These are phyloP conservation scores for Heterodera schachtii DNA, from an alignment of 1,140 invertebrate genomes.

Conservation along the genomic window DNA sequence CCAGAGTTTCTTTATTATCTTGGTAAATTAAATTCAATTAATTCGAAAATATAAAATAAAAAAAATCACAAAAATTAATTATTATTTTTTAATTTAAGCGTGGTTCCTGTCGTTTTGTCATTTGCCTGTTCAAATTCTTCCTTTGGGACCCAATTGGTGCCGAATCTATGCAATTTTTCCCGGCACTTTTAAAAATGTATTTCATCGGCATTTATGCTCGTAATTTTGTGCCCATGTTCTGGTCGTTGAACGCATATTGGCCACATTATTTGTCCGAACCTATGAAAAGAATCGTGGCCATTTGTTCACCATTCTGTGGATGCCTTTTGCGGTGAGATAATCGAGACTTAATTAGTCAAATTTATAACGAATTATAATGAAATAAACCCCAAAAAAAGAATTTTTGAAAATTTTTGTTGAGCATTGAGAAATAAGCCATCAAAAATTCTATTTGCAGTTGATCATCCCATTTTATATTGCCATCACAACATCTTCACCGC, in stretches of 20 bases:
- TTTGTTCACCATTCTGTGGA: neutral
- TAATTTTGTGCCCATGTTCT: slow-evolving; percentile 15
- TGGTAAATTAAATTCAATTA: neutral
- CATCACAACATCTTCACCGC: neutral
- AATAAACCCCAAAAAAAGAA: no score
- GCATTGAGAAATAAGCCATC: no score
- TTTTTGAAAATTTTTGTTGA: no score
- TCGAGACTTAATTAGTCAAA: neutral
- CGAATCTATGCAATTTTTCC: neutral
- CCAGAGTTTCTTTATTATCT: neutral
- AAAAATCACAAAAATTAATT: no score
- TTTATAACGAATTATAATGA: no score
- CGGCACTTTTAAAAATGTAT: neutral
- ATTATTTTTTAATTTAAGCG: neutral
- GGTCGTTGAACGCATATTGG: slow-evolving; percentile 20
- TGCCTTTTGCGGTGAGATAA: neutral
- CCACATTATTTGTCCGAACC: neutral
- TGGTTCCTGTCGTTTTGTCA: neutral
- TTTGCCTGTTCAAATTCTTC: slow-evolving; percentile 11
- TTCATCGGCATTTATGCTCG: neutral
- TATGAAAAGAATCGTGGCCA: slow-evolving; percentile 8
- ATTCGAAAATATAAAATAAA: no score
- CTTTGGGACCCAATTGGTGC: neutral
- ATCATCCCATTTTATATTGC: neutral
- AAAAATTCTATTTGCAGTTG: no score